Percentiles rank a stretch among this genome's conserved stretches.
Conservation (phyloP, 2,797 vertebrate species). For the Gobio occitaniae region DNA sequence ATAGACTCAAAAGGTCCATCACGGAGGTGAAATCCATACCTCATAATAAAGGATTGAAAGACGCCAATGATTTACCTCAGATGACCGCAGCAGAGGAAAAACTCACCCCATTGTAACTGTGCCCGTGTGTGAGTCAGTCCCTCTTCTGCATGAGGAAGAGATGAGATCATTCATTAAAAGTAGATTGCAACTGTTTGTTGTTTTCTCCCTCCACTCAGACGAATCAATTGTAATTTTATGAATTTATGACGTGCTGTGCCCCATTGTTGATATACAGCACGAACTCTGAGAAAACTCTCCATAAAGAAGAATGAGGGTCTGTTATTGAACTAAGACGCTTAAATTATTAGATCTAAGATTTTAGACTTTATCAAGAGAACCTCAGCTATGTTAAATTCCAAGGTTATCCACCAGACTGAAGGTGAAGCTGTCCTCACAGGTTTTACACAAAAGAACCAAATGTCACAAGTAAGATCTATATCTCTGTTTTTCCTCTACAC, state of each 20-base stretch:
- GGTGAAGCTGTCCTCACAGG: neutral
- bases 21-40: slow-evolving; percentile 65
- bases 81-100: slow-evolving; percentile 68
- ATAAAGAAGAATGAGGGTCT: neutral
- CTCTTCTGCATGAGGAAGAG: slow-evolving; percentile 46
- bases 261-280: slow-evolving; percentile 22
- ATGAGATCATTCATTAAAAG: slow-evolving; percentile 76
- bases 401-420: neutral
- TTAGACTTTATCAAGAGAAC: neutral
- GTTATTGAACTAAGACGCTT: neutral
- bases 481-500: neutral
- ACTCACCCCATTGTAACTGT: slow-evolving; percentile 62
- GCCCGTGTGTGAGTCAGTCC: slow-evolving; percentile 35
- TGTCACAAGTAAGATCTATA: neutral
- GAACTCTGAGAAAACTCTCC: neutral
- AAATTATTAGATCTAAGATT: neutral
- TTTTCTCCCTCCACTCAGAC: slow-evolving; percentile 67
- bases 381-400: neutral
- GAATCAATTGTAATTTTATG: slow-evolving; percentile 75
- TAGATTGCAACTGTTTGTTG: slow-evolving; percentile 68
- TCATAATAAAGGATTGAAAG: slow-evolving; percentile 71
- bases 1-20: slow-evolving; percentile 41
- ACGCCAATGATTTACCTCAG: slow-evolving; percentile 68
- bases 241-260: slow-evolving; percentile 9
- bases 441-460: neutral